A percentile compares a stretch with the other conserved stretches of the same genome.
Conservation (phyloP, 2,797 vertebrate genomes). For the Orestias chungarensis region DNA sequence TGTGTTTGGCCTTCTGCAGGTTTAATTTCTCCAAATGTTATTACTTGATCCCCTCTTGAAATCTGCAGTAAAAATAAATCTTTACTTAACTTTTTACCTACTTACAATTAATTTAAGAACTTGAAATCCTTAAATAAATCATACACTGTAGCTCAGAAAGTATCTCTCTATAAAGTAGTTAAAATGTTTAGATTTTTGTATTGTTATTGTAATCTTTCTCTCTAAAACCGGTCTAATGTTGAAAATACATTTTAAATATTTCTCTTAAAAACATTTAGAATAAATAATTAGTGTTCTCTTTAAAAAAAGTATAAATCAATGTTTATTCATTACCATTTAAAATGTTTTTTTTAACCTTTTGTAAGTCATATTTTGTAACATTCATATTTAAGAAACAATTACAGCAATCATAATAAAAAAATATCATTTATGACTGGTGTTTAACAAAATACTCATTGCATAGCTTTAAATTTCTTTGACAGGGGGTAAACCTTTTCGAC, state of each 20-base stretch:
- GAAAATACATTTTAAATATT: background rate
- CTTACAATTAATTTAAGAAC: background rate
- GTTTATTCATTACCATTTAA: background rate
- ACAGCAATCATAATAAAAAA: background rate
- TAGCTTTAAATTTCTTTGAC: background rate
- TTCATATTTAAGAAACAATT: background rate
- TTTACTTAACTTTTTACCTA: background rate
- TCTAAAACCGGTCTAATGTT: background rate
- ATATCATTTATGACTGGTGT: background rate
- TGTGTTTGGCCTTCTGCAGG: background rate
- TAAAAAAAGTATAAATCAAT: background rate
- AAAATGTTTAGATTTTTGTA: no score
- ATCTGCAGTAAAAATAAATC: background rate
- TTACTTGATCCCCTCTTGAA: background rate
- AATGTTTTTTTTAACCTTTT: no score
- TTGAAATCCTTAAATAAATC: background rate
- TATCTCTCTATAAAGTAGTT: background rate
- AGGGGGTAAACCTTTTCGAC: background rate
- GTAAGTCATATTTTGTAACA: no score
- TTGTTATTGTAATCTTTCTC: background rate
- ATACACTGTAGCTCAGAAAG: background rate
- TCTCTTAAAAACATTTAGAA: background rate
- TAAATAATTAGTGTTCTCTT: background rate
- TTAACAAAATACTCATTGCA: background rate
- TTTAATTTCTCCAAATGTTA: background rate